These are phyloP conservation scores for Achatina immaculata DNA, from an alignment of 1,140 invertebrate species.

Conservation along the genomic window DNA sequence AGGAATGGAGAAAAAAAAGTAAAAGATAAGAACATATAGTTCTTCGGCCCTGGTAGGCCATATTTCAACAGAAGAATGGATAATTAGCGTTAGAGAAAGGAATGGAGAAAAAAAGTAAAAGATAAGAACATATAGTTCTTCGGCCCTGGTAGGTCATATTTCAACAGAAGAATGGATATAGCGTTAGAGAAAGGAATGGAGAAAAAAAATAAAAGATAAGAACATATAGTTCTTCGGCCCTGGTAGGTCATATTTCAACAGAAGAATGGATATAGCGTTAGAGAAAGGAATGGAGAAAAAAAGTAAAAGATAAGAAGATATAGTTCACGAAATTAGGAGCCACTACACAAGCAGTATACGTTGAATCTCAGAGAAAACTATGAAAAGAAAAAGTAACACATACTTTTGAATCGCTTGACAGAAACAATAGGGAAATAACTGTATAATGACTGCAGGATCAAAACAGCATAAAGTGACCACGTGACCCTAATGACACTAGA, in stretches of 20 bases:
- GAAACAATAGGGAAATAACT: no score
- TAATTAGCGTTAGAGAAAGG: neutral
- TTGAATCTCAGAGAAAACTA: no score
- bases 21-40: neutral
- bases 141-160: neutral
- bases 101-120: neutral
- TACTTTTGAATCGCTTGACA: no score
- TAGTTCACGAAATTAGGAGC: no score
- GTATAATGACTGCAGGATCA: no score
- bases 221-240: neutral
- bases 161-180: neutral
- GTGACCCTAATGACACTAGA: no score
- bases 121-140: neutral
- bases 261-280: neutral
- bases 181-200: constrained; percentile 1
- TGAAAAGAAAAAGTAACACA: no score
- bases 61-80: neutral
- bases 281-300: constrained; percentile 15
- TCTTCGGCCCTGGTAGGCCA: no score
- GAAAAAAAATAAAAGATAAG: no score
- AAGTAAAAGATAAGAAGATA: neutral
- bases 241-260: neutral
- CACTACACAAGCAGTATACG: no score
- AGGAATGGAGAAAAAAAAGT: no score
- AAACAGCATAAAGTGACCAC: no score